Conservation (phyloP, 2,888 invertebrate species). For the Ctena decussata region DNA sequence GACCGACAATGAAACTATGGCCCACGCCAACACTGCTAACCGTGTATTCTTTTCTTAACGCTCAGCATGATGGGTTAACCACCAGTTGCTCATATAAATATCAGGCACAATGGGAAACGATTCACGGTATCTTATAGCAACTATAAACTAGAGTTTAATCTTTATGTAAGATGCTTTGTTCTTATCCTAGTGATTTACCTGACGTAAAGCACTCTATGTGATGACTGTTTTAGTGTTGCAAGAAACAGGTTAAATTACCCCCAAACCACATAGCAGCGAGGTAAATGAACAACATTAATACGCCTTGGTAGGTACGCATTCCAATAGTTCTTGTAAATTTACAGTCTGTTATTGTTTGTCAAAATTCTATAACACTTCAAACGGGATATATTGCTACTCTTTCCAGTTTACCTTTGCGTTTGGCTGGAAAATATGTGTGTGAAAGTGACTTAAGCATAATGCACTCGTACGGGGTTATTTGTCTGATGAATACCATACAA, state of each 20-base stretch:
- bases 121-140: too few species aligned
- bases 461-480: not conserved
- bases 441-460: not conserved
- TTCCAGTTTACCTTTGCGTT: not conserved
- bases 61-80: too few species aligned
- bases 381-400: not conserved
- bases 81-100: too few species aligned
- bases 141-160: too few species aligned
- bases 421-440: not conserved
- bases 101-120: too few species aligned
- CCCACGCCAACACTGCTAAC: too few species aligned
- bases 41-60: too few species aligned
- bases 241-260: slow-evolving; percentile 9
- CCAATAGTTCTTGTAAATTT: not conserved
- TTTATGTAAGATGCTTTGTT: not conserved
- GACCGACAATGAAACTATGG: too few species aligned
- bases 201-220: not conserved
- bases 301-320: slow-evolving; percentile 2
- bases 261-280: not conserved
- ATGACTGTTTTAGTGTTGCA: slow-evolving; percentile 1
- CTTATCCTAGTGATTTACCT: not conserved
- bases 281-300: not conserved
- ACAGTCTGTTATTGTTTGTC: not conserved
- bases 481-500: too few species aligned
- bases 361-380: not conserved